These are phyloP conservation scores for Cyanoliseus patagonus DNA, from an alignment of 2,113 vertebrate genomes.

Conservation along the genomic window DNA sequence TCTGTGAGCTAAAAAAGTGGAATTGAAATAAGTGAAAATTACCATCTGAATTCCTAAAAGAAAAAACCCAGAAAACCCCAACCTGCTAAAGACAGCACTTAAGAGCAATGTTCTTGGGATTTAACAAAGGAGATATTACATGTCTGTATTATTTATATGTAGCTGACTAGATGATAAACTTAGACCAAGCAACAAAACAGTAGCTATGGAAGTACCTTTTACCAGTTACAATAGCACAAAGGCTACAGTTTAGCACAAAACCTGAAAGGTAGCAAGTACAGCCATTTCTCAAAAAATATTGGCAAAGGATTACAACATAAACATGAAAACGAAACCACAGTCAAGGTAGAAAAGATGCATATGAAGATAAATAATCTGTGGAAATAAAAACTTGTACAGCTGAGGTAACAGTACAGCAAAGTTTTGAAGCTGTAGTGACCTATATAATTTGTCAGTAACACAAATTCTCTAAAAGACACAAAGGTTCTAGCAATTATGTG, in stretches of 20 bases:
- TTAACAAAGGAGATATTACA: background rate
- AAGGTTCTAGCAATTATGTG: background rate
- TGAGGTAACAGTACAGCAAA: background rate
- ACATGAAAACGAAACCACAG: background rate
- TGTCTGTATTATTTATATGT: background rate
- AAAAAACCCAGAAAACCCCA: background rate
- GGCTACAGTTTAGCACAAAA: background rate
- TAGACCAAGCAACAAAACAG: background rate
- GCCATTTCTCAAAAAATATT: background rate
- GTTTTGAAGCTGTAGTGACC: background rate
- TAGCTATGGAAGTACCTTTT: background rate
- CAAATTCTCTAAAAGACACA: background rate
- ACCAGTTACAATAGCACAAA: background rate
- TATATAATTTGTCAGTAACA: background rate
- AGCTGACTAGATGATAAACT: background rate
- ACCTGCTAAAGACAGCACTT: background rate
- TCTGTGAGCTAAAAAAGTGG: background rate
- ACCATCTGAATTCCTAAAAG: background rate
- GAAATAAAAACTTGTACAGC: background rate
- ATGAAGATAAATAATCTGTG: background rate
- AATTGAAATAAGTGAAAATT: background rate
- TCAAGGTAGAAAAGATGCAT: background rate
- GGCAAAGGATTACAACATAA: background rate
- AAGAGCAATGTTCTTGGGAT: background rate
- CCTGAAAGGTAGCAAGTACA: background rate